Base-by-base conservation (phyloP, 1,140 invertebrate genomes). In the Diploscapter pachys region DNA sequence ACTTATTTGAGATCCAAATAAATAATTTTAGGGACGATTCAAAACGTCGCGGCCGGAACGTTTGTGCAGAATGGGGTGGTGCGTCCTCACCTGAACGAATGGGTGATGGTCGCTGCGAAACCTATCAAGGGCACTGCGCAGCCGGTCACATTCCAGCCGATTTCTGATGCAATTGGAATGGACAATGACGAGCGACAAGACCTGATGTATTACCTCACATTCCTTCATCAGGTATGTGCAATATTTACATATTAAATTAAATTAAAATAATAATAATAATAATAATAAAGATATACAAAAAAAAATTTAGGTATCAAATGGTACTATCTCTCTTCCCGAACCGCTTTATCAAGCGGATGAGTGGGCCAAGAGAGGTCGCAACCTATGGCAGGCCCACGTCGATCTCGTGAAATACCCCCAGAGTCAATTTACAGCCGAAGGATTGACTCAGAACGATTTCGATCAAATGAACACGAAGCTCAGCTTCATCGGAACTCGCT, bases 281-380 rank as follows among this genome's bases (percentile, higher is more conserved):
- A 59, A 59, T 8, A 8, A 8, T 8, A 3, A 48, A 11, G 5
- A n/a, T n/a, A n/a, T n/a, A n/a, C n/a, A n/a, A n/a, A n/a, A n/a
- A n/a, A n/a, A n/a, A n/a, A n/a, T n/a, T 59, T n/a, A 59, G n/a
- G 8, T 59, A 59, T 8, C 57, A 8, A 8, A 59, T 8, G n/a
- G 57, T 59, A 52, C 78, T 4, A 80, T 76, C 63, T 80, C 74
- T n/a, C 63, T 79, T 4, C 78, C 78, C n/a, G 53, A 63, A 51
- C 78, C 78, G 3, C 63, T 79, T 51, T 79, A 79, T 61, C 56
- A 78, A 55, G 78, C 78, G 4, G 73, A 79, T 63, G 78, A 80
- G 66, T 77, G 73, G 63, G 78, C 78, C n/a, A 79, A 80, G 72
- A 72, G 78, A n/a, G 78, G 78, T n/a, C 9, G 13, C 9, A 54